These are phyloP conservation scores for Adelges cooleyi DNA, from an alignment of 1,140 invertebrate species.

Conservation along the genomic window DNA sequence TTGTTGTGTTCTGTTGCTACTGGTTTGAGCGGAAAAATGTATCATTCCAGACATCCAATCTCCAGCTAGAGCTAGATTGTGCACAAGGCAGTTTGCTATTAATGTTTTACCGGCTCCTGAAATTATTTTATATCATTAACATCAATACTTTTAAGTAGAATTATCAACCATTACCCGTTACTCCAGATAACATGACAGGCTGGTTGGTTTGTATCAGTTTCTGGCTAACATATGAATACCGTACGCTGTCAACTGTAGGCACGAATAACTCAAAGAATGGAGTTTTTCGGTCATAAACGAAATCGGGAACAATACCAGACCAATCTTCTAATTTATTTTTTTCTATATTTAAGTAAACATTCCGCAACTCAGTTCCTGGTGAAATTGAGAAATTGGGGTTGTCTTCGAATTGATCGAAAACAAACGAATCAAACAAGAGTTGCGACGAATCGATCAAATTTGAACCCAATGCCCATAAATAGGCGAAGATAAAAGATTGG, in stretches of 20 bases:
- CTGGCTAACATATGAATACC: conserved; percentile 65
- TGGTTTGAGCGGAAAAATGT: conserved; percentile 82
- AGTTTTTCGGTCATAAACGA: conserved; percentile 50
- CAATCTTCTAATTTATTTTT: conserved; percentile 55
- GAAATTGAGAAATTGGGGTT: conserved; percentile 44
- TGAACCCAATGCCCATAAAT: conserved; percentile 70
- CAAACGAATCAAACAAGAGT: conserved; percentile 54
- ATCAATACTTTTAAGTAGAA: background rate
- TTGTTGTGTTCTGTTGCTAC: conserved; percentile 64
- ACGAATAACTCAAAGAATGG: conserved; percentile 81
- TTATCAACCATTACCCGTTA: conserved; percentile 45
- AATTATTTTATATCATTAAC: background rate
- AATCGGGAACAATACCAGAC: conserved; percentile 59
- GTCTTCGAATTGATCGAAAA: conserved; percentile 55
- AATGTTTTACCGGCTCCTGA: conserved; percentile 76
- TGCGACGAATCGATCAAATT: conserved; percentile 60
- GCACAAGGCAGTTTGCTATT: conserved; percentile 60
- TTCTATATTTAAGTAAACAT: conserved; percentile 55
- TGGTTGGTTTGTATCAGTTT: conserved; percentile 56
- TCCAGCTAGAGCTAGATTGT: conserved; percentile 47
- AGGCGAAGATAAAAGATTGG: conserved; percentile 62
- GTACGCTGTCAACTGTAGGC: conserved; percentile 72
- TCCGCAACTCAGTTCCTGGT: background rate
- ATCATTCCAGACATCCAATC: conserved; percentile 60
- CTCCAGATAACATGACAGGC: conserved; percentile 63